Percentiles rank a stretch among this genome's conserved stretches.
These are phyloP conservation scores for Pseudococcus viburni DNA, from an alignment of 2,888 invertebrate genomes.

Conservation along the genomic window DNA sequence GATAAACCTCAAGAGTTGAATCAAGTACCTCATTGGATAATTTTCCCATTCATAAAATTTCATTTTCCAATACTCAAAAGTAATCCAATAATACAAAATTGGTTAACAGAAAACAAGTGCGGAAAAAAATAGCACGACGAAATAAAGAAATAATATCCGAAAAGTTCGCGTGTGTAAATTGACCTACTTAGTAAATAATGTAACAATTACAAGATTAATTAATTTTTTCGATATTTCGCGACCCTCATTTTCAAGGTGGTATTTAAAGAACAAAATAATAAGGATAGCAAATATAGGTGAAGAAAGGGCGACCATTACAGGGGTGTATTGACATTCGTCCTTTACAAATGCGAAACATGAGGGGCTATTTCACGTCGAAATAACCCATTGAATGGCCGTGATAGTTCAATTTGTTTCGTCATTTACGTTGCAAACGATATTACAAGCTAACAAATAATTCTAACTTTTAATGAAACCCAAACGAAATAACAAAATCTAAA, in stretches of 20 bases:
- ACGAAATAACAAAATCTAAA: conserved; percentile 51
- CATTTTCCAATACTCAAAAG: background rate
- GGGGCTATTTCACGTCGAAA: conserved; percentile 54
- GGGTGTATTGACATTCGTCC: conserved; percentile 60
- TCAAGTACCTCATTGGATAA: too few relatives aligned
- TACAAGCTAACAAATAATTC: conserved; percentile 39
- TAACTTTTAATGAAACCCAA: conserved; percentile 57
- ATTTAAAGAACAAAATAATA: conserved; percentile 49
- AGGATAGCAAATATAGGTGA: conserved; percentile 36
- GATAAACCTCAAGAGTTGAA: too few relatives aligned
- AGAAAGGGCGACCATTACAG: conserved; percentile 54
- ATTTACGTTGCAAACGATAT: conserved; percentile 34
- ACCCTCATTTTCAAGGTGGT: conserved; percentile 58
- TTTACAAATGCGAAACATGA: conserved; percentile 54
- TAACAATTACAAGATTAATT: conserved; percentile 58
- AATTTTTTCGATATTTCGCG: conserved; percentile 60
- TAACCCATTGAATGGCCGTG: conserved; percentile 58
- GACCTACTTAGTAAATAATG: conserved; percentile 59
- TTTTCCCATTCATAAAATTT: too few relatives aligned
- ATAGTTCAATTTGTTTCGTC: conserved; percentile 61
- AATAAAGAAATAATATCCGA: conserved; percentile 20
- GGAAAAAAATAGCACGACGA: background rate
- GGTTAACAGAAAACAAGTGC: background rate
- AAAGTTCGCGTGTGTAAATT: conserved; percentile 42
- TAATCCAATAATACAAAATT: background rate